phyloP scores from a whole-genome alignment of 2,797 vertebrate species.

The Siniperca undulata region DNA sequence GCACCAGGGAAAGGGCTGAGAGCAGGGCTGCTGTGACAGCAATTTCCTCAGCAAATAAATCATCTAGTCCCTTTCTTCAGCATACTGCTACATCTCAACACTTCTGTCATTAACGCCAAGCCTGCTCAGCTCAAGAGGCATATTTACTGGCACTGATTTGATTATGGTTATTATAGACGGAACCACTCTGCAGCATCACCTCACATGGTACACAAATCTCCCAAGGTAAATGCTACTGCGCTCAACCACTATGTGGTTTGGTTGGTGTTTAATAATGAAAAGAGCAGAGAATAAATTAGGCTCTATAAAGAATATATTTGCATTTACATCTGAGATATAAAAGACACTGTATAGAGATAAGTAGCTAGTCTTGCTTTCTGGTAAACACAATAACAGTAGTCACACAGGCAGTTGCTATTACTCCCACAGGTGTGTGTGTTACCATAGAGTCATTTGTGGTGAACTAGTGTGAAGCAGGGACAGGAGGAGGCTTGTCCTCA shows the following conservation, averaged over 20 bases:
- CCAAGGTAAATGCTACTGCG: slow-evolving; percentile 12
- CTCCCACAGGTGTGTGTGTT: slow-evolving; percentile 72
- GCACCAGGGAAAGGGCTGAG: slow-evolving; percentile 60
- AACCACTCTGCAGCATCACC: slow-evolving; percentile 41
- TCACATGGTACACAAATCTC: slow-evolving; percentile 41
- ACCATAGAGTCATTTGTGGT: slow-evolving; percentile 59
- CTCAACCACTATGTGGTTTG: slow-evolving; percentile 15
- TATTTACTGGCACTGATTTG: slow-evolving; percentile 70
- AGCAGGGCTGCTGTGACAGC: slow-evolving; percentile 78
- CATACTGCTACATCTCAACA: slow-evolving; percentile 63
- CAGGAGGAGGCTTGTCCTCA: slow-evolving; percentile 56
- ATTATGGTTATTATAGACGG: slow-evolving; percentile 66
- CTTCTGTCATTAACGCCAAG: slow-evolving; percentile 58
- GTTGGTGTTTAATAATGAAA: slow-evolving; percentile 46
- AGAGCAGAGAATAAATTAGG: slow-evolving; percentile 25
- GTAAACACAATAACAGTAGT: slow-evolving; percentile 51
- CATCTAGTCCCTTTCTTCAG: slow-evolving; percentile 58
- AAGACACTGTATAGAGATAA: slow-evolving; percentile 14
- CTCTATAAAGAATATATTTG: slow-evolving; percentile 33
- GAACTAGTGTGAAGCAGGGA: slow-evolving; percentile 39
- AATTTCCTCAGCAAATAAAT: slow-evolving; percentile 82
- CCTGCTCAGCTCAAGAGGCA: slow-evolving; percentile 54
- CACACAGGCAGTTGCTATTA: slow-evolving; percentile 37
- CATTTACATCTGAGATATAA: slow-evolving; percentile 30
- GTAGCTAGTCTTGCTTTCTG: slow-evolving; percentile 26